Evolutionary conservation across 2,888 invertebrate genomes (phyloP).

Genomic region (Lycophotia porphyrea): DNA sequence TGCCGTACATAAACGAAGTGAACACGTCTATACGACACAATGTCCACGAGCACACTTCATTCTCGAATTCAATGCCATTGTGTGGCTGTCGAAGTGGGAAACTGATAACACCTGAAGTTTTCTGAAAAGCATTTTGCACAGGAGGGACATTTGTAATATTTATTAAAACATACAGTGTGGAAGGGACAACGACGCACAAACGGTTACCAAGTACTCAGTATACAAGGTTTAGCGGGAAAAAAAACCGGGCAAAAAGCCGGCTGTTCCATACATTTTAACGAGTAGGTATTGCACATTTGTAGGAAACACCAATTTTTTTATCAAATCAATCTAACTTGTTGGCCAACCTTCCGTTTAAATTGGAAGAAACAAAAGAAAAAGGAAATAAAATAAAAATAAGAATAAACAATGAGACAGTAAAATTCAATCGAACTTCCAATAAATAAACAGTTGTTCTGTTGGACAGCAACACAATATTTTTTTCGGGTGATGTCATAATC

Average conservation of each 20-base stretch:
- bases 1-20: not conserved
- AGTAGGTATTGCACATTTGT: not conserved
- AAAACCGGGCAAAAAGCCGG: not conserved
- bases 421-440: not conserved
- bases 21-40: conserved; percentile 37
- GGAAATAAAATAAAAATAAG: not conserved
- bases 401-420: not conserved
- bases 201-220: no score
- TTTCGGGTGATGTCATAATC: not conserved
- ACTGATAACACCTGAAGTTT: not conserved
- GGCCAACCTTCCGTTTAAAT: not conserved
- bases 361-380: not conserved
- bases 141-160: not conserved
- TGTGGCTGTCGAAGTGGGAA: conserved; percentile 28
- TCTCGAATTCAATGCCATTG: conserved; percentile 13
- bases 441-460: not conserved
- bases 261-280: not conserved
- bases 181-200: no score
- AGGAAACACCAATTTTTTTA: not conserved
- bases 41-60: conserved; percentile 29
- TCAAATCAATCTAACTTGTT: not conserved
- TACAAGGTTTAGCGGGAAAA: no score
- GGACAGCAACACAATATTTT: conserved; percentile 10
- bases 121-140: not conserved
- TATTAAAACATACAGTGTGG: no score